These are phyloP conservation scores for Rhinichthys osculus DNA, from an alignment of 2,797 vertebrate species.

Conservation along the genomic window DNA sequence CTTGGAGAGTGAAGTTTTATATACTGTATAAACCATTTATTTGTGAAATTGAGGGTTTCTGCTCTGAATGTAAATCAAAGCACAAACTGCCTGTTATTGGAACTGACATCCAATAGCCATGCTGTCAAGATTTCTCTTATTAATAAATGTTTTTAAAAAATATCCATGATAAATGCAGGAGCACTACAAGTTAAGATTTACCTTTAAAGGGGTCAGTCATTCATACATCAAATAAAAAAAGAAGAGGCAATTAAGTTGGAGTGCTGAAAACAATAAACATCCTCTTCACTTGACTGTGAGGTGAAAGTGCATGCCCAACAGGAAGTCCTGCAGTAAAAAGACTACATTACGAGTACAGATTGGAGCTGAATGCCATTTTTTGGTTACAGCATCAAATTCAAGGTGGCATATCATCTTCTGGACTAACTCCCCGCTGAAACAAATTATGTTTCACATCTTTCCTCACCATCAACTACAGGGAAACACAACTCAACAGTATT, in stretches of 20 bases:
- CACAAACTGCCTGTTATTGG: slow-evolving; percentile 4
- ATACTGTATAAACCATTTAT: not conserved
- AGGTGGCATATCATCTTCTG: not conserved
- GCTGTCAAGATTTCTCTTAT: slow-evolving; percentile 3
- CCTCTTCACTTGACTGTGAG: slow-evolving; percentile 49
- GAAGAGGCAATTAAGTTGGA: slow-evolving; percentile 66
- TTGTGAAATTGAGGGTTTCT: not conserved
- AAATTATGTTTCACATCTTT: not conserved
- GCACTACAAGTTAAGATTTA: slow-evolving; percentile 46
- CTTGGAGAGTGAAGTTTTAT: not conserved
- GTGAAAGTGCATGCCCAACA: slow-evolving; percentile 45
- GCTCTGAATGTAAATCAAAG: not conserved
- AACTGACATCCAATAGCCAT: slow-evolving; percentile 14
- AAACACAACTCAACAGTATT: not conserved
- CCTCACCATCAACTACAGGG: not conserved
- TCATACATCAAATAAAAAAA: slow-evolving; percentile 53
- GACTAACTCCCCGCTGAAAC: not conserved
- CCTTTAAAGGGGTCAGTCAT: slow-evolving; percentile 57
- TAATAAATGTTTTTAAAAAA: not conserved
- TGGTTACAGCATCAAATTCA: not conserved
- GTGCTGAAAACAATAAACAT: slow-evolving; percentile 52
- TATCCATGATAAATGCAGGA: not conserved
- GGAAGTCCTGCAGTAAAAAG: slow-evolving; percentile 7
- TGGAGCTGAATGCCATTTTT: not conserved
- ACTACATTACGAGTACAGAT: not conserved